Base-by-base conservation (phyloP, 2,113 vertebrate genomes). In the Amia ocellicauda region DNA sequence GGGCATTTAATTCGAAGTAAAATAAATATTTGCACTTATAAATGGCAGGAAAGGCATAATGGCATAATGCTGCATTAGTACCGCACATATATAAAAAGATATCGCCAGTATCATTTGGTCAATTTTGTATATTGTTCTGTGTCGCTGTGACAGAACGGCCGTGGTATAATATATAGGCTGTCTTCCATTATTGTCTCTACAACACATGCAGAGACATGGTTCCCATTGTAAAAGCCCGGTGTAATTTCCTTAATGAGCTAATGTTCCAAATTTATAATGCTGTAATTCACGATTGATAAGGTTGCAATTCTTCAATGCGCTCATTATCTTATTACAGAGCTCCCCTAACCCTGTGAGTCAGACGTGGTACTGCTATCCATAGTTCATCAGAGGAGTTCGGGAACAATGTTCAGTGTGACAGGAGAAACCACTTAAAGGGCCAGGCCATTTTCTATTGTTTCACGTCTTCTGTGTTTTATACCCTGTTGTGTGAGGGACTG, bases 241-340 rank as follows among this genome's bases (percentile, higher is more conserved):
- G 42, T 58, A 66, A 66, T 66, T 55, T 58, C 45, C 55, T 58
- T 58, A 27, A 28, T 28, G 54, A 19, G 45, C 63, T 66, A 58
- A 66, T 66, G 63, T 41, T 58, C 45, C 29, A 66, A 29, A 66
- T 66, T 66, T 66, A 58, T 51, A 66, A 66, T 24, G 22, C 50
- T 54, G 43, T 58, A 66, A 66, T 66, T 66, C 29, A 66, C 42
- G 49, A 66, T 66, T 57, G 29, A 66, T 58, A 66, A 66, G 63
- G 43, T 43, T 58, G 63, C 55, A 49, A 66, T 58, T 66, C 55
- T 45, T 58, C 55, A 51, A 28, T 62, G 29, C 47, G 16, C 54
- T 42, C 22, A 27, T 58, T 66, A 58, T 57, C 63, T 58, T 65
- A 58, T 65, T 65, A 58, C 63, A 8, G 28, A 50, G 41, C 43